Base-by-base conservation (phyloP, 2,888 invertebrate genomes). In the Heterodera filipjevi region DNA sequence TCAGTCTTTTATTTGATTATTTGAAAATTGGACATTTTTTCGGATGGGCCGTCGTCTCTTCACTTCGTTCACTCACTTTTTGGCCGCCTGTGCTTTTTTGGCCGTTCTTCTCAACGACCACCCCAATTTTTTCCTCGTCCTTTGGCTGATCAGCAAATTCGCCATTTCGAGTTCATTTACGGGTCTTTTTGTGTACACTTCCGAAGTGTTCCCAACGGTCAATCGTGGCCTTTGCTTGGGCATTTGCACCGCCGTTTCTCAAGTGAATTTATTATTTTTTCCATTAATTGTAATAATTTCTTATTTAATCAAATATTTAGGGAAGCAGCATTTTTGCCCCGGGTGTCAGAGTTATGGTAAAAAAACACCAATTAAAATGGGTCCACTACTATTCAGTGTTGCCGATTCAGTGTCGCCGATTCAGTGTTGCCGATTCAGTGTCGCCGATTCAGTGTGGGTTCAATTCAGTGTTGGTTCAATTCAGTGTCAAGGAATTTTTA, bases 91-190 rank as follows among this genome's bases (percentile, higher is more conserved):
- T 27, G 73, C 80, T 16, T 82, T 82, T 32, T 53, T 81, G 44
- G 68, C 75, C 27, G 77, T 74, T 27, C 46, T 74, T 27, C 73
- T 77, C 35, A 74, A 59, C 22, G 79, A 72, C 73, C n/a, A 78
- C 44, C 32, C 76, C 16, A 8, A 35, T n/a, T 30, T 77, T 27
- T 53, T 59, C 30, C 77, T 85, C 19, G 78, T 81, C 39, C 77
- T 85, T 53, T 87, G 87, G 87, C 81, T 87, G 39, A 80, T 84
- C 66, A 85, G 83, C 66, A 87, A 87, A 77, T 87, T 87, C 71
- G 83, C 84, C 16, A 84, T 84, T 44, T 81, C 87, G 14, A 81
- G 78, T 72, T 82, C 84, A 14, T 87, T 85, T 77, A 85, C 85
- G 82, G 78, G 84, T 33, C 84, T 85, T 46, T 86, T 86, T 46